A percentile compares a stretch with the other conserved stretches of the same genome.
Evolutionary conservation across 2,113 vertebrate genomes (phyloP).

Genomic region (Strix aluco): DNA sequence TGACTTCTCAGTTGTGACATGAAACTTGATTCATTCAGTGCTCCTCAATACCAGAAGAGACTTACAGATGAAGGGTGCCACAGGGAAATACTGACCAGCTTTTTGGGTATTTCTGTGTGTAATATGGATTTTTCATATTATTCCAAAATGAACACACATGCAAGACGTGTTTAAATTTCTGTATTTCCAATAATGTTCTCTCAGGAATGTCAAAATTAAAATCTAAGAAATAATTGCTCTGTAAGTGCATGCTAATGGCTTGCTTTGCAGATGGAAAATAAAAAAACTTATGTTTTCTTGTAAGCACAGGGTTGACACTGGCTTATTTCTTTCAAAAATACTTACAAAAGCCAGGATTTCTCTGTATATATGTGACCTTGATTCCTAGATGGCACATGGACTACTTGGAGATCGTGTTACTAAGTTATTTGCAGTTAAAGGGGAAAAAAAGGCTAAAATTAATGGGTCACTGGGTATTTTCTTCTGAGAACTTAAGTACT

Average conservation of each 20-base stretch:
- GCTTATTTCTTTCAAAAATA: slow-evolving; percentile 31
- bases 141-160: background rate
- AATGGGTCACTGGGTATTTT: slow-evolving; percentile 74
- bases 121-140: background rate
- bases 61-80: background rate
- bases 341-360: slow-evolving; percentile 20
- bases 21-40: background rate
- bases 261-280: background rate
- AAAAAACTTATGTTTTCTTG: background rate
- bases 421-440: slow-evolving; percentile 69
- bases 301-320: background rate
- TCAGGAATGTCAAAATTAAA: slow-evolving; percentile 25
- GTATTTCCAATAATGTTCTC: background rate
- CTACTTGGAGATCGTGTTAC: slow-evolving; percentile 75
- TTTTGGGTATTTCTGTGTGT: background rate
- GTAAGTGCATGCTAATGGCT: background rate
- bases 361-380: slow-evolving; percentile 68
- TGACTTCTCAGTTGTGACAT: background rate
- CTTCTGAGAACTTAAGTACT: slow-evolving; percentile 78
- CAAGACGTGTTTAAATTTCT: background rate
- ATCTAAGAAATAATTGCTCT: slow-evolving; percentile 13
- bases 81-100: background rate
- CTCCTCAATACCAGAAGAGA: background rate
- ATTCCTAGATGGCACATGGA: slow-evolving; percentile 67
- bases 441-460: slow-evolving; percentile 76